Percentiles rank a stretch among this genome's conserved stretches.
phyloP scores from a whole-genome alignment of 2,888 invertebrate species.

The Tenthredo livida region DNA sequence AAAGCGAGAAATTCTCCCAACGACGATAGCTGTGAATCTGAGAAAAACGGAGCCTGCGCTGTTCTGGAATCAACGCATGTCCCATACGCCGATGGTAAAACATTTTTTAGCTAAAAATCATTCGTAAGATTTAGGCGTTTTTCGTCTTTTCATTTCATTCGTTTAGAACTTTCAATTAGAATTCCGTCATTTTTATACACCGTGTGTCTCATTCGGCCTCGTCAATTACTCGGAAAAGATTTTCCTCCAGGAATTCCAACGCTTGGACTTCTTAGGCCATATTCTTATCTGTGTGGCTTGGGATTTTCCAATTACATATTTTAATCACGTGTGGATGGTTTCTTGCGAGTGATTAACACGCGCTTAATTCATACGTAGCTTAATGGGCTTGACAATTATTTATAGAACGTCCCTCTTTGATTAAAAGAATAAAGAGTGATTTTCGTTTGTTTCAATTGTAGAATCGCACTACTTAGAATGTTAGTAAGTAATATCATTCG shows the following conservation, averaged over 20 bases:
- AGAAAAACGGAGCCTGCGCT: slow-evolving; percentile 32
- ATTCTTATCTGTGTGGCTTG: background rate
- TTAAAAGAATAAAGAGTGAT: background rate
- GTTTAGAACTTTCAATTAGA: background rate
- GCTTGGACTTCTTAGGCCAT: background rate
- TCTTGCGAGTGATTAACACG: background rate
- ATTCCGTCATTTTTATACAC: background rate
- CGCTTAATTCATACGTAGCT: no score
- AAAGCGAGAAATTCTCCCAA: slow-evolving; percentile 55
- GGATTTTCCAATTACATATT: background rate
- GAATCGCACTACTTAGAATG: background rate
- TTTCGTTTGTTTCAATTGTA: background rate
- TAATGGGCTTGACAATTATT: background rate
- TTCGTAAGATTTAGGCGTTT: background rate
- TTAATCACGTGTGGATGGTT: background rate
- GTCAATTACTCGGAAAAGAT: background rate
- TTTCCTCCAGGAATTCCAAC: background rate
- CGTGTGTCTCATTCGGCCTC: background rate
- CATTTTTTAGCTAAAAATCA: background rate
- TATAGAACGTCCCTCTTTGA: background rate
- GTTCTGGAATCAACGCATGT: slow-evolving; percentile 4
- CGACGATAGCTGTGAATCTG: background rate
- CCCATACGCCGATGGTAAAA: slow-evolving; percentile 27
- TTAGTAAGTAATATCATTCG: background rate
- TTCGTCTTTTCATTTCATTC: no score